Base-by-base conservation (phyloP, 1,140 invertebrate genomes). In the Zophobas atratus region DNA sequence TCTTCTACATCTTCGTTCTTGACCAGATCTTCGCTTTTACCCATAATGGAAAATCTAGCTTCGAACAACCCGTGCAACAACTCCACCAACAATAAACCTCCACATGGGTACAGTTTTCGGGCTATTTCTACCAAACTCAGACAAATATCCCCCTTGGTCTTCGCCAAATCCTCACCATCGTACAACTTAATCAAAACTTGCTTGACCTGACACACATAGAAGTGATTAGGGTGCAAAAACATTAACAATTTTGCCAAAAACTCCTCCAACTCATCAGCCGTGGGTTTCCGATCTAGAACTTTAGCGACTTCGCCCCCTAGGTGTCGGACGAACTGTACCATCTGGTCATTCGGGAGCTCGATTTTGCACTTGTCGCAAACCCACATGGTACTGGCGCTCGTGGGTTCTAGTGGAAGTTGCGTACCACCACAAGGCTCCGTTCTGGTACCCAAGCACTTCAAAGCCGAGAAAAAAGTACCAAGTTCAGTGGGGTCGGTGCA, bases 401-500 rank as follows among this genome's bases (percentile, higher is more conserved):
- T 86, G 4, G 92, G 92, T 83, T 92, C 87, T 85, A 2, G 90
- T 90, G 43, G 91, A 76, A 70, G 91, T 82, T 88, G 89, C 88
- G n/a, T 86, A 82, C 77, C 86, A 83, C 77, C 82, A 81, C 81
- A 84, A 33, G 78, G 73, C 49, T 79, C 70, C 43, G 80, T 71
- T 56, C 83, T 73, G 77, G 89, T 89, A 80, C 92, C 82, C 6
- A 83, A 34, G 92, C 92, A 93, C 39, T 89, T 88, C 38, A 92
- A 89, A 1, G 90, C 88, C n/a, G 91, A 91, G 0, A 91, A 85
- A 87, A 89, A 89, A 33, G 90, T 92, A 3, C 88, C 89, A 60
- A 92, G 82, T 82, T 93, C 92, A 1, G 91, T 91, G 38, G 90
- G 89, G 86, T 93, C 92, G 38, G 75, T 82, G 78, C 92, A 93